A percentile compares a stretch with the other conserved stretches of the same genome.
Conservation (phyloP, 2,888 invertebrate genomes). For the Spisula solida region DNA sequence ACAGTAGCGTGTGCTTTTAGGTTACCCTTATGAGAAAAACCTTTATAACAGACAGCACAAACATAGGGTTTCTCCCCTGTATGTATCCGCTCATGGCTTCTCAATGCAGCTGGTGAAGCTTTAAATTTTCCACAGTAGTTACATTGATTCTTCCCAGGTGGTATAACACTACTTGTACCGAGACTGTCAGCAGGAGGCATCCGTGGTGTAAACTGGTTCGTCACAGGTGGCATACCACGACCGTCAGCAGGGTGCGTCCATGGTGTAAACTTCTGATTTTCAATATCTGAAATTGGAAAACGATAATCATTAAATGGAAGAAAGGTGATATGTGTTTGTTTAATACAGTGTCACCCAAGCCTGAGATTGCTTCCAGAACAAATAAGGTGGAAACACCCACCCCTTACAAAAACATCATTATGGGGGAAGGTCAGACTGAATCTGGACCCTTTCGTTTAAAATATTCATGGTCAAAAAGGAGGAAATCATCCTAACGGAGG, state of each 20-base stretch:
- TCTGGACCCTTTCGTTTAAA: no score
- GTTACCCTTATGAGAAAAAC: slow-evolving; percentile 52
- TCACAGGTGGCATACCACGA: neutral
- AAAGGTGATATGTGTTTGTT: no score
- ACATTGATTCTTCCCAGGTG: neutral
- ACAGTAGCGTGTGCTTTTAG: slow-evolving; percentile 31
- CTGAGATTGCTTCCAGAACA: no score
- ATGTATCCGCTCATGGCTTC: slow-evolving; percentile 42
- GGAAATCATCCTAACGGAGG: no score
- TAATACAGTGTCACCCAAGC: no score
- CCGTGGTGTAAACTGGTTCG: neutral
- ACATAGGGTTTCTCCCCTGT: slow-evolving; percentile 51
- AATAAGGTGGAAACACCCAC: no score
- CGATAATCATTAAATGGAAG: neutral
- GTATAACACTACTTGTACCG: no score
- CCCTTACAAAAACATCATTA: no score
- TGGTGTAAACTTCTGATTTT: neutral
- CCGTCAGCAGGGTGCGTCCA: neutral
- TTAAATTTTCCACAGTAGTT: slow-evolving; percentile 24
- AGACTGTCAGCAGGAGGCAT: neutral
- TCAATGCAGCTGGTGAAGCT: slow-evolving; percentile 32
- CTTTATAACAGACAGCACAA: slow-evolving; percentile 41
- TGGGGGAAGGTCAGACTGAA: no score
- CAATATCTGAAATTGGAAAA: neutral
- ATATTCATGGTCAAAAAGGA: no score